These are phyloP conservation scores for Acanthochromis polyacanthus DNA, from an alignment of 2,113 vertebrate species.

Conservation along the genomic window DNA sequence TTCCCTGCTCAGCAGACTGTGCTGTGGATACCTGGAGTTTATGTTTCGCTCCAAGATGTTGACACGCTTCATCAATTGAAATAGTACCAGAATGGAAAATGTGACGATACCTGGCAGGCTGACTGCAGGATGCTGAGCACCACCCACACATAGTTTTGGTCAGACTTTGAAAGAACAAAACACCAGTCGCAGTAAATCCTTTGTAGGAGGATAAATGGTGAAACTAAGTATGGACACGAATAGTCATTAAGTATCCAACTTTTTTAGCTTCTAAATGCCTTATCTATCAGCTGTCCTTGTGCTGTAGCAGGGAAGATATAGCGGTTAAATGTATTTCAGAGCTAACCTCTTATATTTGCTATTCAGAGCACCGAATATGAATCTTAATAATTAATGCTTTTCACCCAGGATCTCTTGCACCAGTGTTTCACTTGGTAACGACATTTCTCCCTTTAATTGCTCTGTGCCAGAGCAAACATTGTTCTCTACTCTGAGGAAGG, in stretches of 20 bases:
- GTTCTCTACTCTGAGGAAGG: slow-evolving; percentile 1
- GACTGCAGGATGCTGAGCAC: slow-evolving; percentile 23
- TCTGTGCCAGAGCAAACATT: slow-evolving; percentile 32
- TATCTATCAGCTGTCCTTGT: slow-evolving; percentile 8
- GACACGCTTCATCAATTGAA: slow-evolving; percentile 63
- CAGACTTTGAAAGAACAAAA: slow-evolving; percentile 24
- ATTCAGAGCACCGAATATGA: slow-evolving; percentile 30
- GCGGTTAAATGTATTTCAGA: not conserved
- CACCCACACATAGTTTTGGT: slow-evolving; percentile 27
- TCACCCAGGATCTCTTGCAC: slow-evolving; percentile 28
- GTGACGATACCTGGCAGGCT: slow-evolving; percentile 47
- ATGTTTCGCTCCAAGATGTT: slow-evolving; percentile 56
- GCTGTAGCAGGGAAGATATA: not conserved
- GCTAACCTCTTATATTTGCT: slow-evolving; percentile 32
- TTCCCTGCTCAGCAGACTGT: slow-evolving; percentile 37
- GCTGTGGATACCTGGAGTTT: slow-evolving; percentile 60
- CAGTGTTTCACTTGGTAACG: slow-evolving; percentile 44
- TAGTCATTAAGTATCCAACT: slow-evolving; percentile 1
- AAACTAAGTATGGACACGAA: not conserved
- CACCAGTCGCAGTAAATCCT: slow-evolving; percentile 1
- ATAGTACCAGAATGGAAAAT: slow-evolving; percentile 65
- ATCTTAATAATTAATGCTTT: slow-evolving; percentile 66
- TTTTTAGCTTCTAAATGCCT: not conserved
- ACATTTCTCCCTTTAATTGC: slow-evolving; percentile 56
- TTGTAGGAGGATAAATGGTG: slow-evolving; percentile 20